A percentile compares a stretch with the other conserved stretches of the same genome.
These are phyloP conservation scores for Halocaridina rubra DNA, from an alignment of 2,888 invertebrate species.

Conservation along the genomic window DNA sequence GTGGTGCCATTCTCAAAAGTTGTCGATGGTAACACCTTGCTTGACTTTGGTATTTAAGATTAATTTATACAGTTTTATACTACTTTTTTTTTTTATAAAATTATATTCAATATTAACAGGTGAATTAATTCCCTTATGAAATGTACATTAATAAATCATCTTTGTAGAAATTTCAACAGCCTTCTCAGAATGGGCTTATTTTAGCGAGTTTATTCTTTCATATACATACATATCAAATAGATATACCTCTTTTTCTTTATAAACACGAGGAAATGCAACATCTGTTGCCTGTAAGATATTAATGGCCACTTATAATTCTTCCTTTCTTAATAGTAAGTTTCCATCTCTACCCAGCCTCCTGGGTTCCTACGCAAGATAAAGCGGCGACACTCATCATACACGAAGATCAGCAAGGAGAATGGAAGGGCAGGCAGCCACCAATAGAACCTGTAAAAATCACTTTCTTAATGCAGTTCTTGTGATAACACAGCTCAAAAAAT, in stretches of 20 bases:
- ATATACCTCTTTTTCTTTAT: background rate
- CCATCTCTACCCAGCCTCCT: slow-evolving; percentile 98
- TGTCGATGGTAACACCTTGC: background rate
- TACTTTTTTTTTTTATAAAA: background rate
- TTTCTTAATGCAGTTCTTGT: too few species aligned
- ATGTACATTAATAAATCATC: slow-evolving; percentile 35
- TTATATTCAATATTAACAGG: background rate
- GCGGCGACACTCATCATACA: slow-evolving; percentile 80
- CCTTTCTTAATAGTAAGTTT: slow-evolving; percentile 79
- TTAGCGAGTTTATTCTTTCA: background rate
- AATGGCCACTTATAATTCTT: background rate
- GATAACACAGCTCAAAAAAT: too few species aligned
- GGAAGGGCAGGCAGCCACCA: slow-evolving; percentile 81
- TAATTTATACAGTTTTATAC: background rate
- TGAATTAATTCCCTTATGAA: slow-evolving; percentile 24
- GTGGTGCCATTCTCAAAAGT: slow-evolving; percentile 17
- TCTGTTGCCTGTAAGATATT: background rate
- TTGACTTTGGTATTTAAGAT: too few species aligned
- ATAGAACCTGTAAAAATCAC: slow-evolving; percentile 72
- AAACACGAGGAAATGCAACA: background rate
- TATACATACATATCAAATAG: background rate
- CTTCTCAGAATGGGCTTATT: background rate
- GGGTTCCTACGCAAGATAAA: slow-evolving; percentile 87
- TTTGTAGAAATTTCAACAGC: background rate
- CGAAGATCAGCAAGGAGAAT: slow-evolving; percentile 79